Conservation (phyloP, 2,797 vertebrate species). For the Crenichthys baileyi region DNA sequence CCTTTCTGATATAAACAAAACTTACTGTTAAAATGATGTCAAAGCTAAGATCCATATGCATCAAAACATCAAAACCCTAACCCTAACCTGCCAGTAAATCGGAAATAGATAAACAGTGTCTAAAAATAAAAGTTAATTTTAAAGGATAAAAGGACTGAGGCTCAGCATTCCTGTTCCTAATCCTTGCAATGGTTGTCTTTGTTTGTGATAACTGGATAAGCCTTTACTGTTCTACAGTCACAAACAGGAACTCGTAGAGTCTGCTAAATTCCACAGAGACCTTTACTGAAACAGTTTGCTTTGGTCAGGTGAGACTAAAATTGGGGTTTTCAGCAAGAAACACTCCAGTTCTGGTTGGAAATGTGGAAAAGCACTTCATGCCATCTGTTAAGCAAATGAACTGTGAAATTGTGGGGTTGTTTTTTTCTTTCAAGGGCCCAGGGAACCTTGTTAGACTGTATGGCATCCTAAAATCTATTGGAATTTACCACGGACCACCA, state of each 20-base stretch:
- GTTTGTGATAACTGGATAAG: constrained; percentile 63
- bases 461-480: not conserved
- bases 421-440: not conserved
- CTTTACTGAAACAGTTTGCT: not conserved
- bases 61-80: too few species aligned
- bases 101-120: not conserved
- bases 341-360: not conserved
- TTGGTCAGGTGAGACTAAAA: not conserved
- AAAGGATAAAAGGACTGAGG: constrained; percentile 26
- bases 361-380: not conserved
- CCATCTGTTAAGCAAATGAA: not conserved
- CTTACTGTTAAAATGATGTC: constrained; percentile 17
- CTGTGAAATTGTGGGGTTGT: too few species aligned
- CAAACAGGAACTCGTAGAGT: not conserved
- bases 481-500: too few species aligned
- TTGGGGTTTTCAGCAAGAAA: not conserved
- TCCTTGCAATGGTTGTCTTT: constrained; percentile 7
- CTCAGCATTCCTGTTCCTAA: constrained; percentile 11
- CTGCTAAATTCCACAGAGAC: not conserved
- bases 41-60: constrained; percentile 74
- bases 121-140: not conserved
- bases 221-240: not conserved
- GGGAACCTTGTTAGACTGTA: not conserved
- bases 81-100: constrained; percentile 77
- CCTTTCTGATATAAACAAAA: constrained; percentile 13